Base-by-base conservation (phyloP, 2,888 invertebrate genomes). In the Copidosoma aretas region DNA sequence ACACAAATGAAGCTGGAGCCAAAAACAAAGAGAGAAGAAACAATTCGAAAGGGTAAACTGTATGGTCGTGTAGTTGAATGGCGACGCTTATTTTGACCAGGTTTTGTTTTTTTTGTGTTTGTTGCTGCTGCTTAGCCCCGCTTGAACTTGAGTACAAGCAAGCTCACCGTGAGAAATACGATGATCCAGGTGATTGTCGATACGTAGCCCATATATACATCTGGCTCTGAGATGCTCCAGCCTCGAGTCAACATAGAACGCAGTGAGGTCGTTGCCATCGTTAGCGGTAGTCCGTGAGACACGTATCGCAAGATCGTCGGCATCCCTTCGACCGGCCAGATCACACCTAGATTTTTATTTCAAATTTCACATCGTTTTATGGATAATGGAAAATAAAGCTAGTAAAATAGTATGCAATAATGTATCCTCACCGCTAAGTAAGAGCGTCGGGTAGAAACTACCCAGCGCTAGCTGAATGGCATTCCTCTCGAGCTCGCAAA, bases 321-420 rank as follows among this genome's bases (percentile, higher is more conserved):
- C 94, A 97, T 97, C 67, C 95, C 95, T 83, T 97, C 95, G 72
- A 97, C 91, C 68, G 97, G 97, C 97, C 97, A 97, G 80, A 97
- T 95, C 51, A 97, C 96, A 66, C 97, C 97, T 75, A 68, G 67
- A 67, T 19, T 22, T n/a, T 56, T 25, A 12, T 25, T 25, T 56
- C 32, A 49, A 49, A 4, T 49, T 10, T 39, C 21, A 60, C 22
- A 15, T 5, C 24, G 25, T 54, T 8, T 8, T 14, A 19, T 22
- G 41, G 3, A 15, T 22, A 39, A 10, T 17, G n/a, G 22, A 17
- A 14, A 10, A 65, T 2, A 49, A 46, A 41, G 12, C 43, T 14
- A 41, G 8, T 41, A 41, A 14, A 14, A 41, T 10, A 41, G 10
- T 10, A 41, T 41, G 41, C 41, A 8, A 41, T 15, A 46, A 17